Base-by-base conservation (phyloP, 2,797 vertebrate species). In the Gymnothorax reevesii region DNA sequence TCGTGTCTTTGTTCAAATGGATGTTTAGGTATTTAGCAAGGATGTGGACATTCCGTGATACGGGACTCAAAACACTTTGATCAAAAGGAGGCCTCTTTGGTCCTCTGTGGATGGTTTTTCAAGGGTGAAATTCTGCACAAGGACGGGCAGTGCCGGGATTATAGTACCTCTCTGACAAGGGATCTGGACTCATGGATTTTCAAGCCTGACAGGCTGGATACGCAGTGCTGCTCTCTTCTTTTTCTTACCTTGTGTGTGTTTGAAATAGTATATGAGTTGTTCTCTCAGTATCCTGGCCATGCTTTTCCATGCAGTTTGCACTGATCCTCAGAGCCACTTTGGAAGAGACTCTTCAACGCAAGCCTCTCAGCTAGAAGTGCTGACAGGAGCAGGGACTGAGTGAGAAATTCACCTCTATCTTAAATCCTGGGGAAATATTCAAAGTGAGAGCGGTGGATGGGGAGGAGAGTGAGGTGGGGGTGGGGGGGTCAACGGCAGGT, bases 231-330 rank as follows among this genome's bases (percentile, higher is more conserved):
- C 49, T 80, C 52, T 4, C 0, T n/a, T 80, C 17, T 5, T 73
- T 54, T 20, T 8, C 52, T 55, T 55, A 62, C 10, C 52, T 55
- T 55, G 75, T 79, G n/a, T n/a, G 77, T 54, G 77, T 55, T 54
- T 80, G 77, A 80, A 80, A 80, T 80, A 3, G 77, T 79, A 49
- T 52, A 79, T 20, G 13, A 52, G 75, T 80, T n/a, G 49, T 54
- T 80, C 77, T 55, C 22, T 80, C 42, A 55, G 55, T 80, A 80
- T 52, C 49, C 55, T 55, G 7, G 5, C 17, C 2, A 2, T 79
- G 15, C 49, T 52, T 55, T 80, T 52, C 10, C 0, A 49, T 52
- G 27, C 12, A 4, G 7, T n/a, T 80, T 55, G 49, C 77, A n/a
- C 77, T 22, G 82, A 42, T 33, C 25, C 42, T 69, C 85, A 69